Conservation (phyloP, 2,797 vertebrate species). For the Hippoglossus hippoglossus region DNA sequence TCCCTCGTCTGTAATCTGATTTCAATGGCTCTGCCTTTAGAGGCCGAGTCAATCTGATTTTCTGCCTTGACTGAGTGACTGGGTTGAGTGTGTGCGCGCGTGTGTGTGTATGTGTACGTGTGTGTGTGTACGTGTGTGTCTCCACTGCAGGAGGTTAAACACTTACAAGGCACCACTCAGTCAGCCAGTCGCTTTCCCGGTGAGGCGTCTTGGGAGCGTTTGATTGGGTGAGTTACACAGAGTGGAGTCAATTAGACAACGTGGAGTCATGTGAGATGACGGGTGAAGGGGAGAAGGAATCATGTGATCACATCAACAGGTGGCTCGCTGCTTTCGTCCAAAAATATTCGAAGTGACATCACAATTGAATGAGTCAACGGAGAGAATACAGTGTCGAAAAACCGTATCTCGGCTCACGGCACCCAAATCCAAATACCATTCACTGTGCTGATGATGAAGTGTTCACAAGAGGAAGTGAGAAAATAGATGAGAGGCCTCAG, state of each 20-base stretch:
- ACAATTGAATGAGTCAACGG: constrained; percentile 1
- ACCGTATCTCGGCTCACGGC: not conserved
- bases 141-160: constrained; percentile 77
- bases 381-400: not conserved
- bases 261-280: constrained; percentile 67
- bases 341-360: constrained; percentile 24
- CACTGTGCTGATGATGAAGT: constrained; percentile 55
- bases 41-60: constrained; percentile 84
- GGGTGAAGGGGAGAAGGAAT: constrained; percentile 22
- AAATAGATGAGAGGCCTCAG: constrained; percentile 57
- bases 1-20: constrained; percentile 84
- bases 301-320: constrained; percentile 56
- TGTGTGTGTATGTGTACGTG: constrained; percentile 30
- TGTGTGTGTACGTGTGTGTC: constrained; percentile 36
- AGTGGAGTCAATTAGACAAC: constrained; percentile 75
- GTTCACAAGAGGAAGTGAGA: constrained; percentile 59
- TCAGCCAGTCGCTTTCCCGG: constrained; percentile 68
- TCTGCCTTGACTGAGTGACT: constrained; percentile 78
- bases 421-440: constrained; percentile 59
- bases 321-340: constrained; percentile 45
- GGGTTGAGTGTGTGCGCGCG: constrained; percentile 40
- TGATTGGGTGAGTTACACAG: constrained; percentile 69
- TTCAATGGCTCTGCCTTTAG: constrained; percentile 81
- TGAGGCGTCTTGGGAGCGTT: constrained; percentile 76
- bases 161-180: constrained; percentile 79